Evolutionary conservation across 1,140 invertebrate genomes (phyloP).

Genomic region (Magallana angulata): DNA sequence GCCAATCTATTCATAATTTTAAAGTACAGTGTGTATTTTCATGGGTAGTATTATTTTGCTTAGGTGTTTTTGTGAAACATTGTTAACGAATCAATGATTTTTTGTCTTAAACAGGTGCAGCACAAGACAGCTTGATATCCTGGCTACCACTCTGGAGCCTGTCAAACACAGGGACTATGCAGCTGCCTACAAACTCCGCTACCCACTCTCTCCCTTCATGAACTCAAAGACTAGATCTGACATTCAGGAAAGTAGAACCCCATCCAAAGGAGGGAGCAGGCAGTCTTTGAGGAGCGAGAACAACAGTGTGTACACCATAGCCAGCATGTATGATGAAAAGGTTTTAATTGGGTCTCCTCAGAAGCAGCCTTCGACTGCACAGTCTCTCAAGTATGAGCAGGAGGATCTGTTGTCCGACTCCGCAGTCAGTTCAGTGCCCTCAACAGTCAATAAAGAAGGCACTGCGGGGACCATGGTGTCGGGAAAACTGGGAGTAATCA

Average conservation of each 20-base stretch:
- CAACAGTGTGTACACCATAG: slow-evolving; percentile 18
- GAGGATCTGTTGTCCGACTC: slow-evolving; percentile 10
- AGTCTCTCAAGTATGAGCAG: not conserved
- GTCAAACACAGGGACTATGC: slow-evolving; percentile 73
- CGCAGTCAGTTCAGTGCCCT: not conserved
- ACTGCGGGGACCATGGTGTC: not conserved
- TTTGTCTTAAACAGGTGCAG: slow-evolving; percentile 60
- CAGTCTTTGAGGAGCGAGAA: slow-evolving; percentile 1
- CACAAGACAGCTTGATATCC: slow-evolving; percentile 69
- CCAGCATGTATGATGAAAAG: slow-evolving; percentile 27
- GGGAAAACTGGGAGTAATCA: slow-evolving; percentile 29
- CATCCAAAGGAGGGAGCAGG: not conserved
- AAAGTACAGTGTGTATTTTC: too few species aligned
- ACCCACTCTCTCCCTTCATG: slow-evolving; percentile 68
- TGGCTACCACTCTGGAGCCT: slow-evolving; percentile 75
- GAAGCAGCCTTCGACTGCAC: not conserved
- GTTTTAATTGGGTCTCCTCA: not conserved
- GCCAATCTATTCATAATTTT: too few species aligned
- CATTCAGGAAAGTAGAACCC: slow-evolving; percentile 46
- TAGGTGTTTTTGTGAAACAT: too few species aligned
- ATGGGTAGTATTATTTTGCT: too few species aligned
- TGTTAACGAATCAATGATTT: too few species aligned
- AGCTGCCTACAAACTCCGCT: slow-evolving; percentile 61
- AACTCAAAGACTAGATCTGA: slow-evolving; percentile 44
- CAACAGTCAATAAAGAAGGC: slow-evolving; percentile 4